Evolutionary conservation across 2,888 invertebrate genomes (phyloP).

Genomic region (Pyrrhia umbra): DNA sequence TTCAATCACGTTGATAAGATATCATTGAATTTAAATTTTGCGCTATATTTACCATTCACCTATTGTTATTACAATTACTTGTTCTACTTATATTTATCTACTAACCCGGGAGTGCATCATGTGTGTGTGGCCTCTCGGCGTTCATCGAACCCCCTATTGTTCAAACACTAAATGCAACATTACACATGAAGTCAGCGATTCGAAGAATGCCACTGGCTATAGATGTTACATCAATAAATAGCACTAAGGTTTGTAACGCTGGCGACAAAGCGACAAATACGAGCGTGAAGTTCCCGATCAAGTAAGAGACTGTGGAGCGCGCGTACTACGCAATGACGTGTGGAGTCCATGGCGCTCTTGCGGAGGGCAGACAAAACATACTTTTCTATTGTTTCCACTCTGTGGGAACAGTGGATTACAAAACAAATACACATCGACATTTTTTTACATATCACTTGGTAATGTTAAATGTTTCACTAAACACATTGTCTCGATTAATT

Average conservation of each 20-base stretch:
- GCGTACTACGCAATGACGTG: constrained; percentile 69
- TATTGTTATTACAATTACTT: constrained; percentile 48
- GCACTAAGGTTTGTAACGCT: constrained; percentile 58
- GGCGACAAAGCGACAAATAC: constrained; percentile 70
- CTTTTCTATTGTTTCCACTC: constrained; percentile 80
- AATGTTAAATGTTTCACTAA: constrained; percentile 52
- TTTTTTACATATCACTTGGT: constrained; percentile 64
- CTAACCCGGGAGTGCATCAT: constrained; percentile 79
- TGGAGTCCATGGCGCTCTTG: constrained; percentile 67
- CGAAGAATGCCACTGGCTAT: constrained; percentile 60
- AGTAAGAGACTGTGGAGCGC: constrained; percentile 76
- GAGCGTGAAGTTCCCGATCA: constrained; percentile 77
- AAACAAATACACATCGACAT: constrained; percentile 77
- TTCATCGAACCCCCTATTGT: constrained; percentile 78
- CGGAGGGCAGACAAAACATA: constrained; percentile 82
- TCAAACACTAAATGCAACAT: constrained; percentile 67
- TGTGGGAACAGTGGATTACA: constrained; percentile 85
- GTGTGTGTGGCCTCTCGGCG: constrained; percentile 70
- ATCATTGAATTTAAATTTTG: constrained; percentile 66
- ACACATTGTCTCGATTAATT: constrained; percentile 55
- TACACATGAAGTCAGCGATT: constrained; percentile 64
- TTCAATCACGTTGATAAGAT: constrained; percentile 80
- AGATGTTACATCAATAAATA: constrained; percentile 72
- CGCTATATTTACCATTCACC: constrained; percentile 69
- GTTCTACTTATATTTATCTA: constrained; percentile 59